Evolutionary conservation across 2,797 vertebrate species (phyloP), one percentile per base, ranked within the genome.

Genomic region (Melanotaenia boesemani): DNA sequence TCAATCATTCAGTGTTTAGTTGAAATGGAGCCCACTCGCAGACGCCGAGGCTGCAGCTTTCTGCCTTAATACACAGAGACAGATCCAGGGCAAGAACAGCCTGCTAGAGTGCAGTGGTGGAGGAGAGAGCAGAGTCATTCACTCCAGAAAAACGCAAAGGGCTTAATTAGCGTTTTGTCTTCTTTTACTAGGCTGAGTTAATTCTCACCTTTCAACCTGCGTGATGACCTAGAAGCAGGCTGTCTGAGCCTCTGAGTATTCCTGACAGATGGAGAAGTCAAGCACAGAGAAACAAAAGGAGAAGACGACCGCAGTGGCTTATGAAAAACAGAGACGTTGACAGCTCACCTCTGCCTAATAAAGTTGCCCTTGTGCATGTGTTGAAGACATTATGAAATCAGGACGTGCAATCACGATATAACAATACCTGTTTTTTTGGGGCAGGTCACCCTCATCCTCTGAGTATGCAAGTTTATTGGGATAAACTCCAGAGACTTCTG

Each of bases 401-500:
- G 6, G 32, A 28, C 2, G 22, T 56, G 28, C 30, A 55, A 71
- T 61, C 18, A 50, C 6, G 20, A 50, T 11, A 50, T 58, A 48
- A 72, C 7, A n/a, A 57, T 96, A 99, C 98, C 98, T 97, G 97
- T 96, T 92, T 96, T 94, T 69, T 93, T 94, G 83, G 97, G 97
- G 87, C 97, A 97, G 1, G 95, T 96, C 75, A 99, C 97, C 0
- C 95, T 95, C 98, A 99, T 99, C 89, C 97, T 94, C 90, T 99
- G 98, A 64, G 98, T 95, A 93, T 99, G 98, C 77, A 99, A 90
- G 94, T 99, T 99, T 92, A 99, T 91, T 59, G 98, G 98, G 91
- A 99, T 95, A 93, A 99, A 99, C 93, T 99, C 97, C 88, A 98
- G 92, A 37, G 95, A 97, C 88, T 97, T 98, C 92, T 99, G 97